Conservation (phyloP, 1,140 invertebrate genomes). For the Drosophila azteca region DNA sequence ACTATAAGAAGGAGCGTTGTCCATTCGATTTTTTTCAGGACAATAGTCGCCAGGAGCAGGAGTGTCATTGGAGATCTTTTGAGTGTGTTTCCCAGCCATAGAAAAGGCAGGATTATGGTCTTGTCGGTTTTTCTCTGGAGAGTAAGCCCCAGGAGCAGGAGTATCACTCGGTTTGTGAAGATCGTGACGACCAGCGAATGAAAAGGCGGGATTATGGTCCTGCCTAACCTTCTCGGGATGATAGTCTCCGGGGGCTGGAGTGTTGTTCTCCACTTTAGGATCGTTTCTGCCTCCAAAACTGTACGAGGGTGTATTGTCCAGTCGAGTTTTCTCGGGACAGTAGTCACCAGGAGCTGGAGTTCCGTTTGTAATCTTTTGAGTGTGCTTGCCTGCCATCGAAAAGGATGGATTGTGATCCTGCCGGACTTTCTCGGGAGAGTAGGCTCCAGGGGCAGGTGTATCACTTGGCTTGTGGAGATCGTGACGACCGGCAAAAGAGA, state of each 20-base stretch:
- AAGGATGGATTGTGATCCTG: conserved; percentile 86
- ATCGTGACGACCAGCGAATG: conserved; percentile 84
- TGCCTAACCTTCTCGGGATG: conserved; percentile 86
- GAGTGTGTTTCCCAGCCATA: conserved; percentile 85
- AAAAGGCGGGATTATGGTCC: conserved; percentile 84
- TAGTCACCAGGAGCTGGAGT: conserved; percentile 87
- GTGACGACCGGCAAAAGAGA: conserved; percentile 85
- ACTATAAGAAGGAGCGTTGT: conserved; percentile 85
- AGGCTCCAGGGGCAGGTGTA: conserved; percentile 87
- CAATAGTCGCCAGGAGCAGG: conserved; percentile 88
- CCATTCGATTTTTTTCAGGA: conserved; percentile 85
- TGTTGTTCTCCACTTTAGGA: conserved; percentile 84
- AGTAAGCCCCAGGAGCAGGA: conserved; percentile 86
- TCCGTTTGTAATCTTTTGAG: conserved; percentile 76
- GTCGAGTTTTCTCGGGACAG: conserved; percentile 74
- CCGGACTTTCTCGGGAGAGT: conserved; percentile 87
- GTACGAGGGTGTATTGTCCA: conserved; percentile 84
- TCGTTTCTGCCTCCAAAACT: conserved; percentile 84
- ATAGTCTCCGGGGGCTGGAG: conserved; percentile 85
- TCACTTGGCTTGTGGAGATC: conserved; percentile 81
- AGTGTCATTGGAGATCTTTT: conserved; percentile 76
- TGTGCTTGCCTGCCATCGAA: conserved; percentile 86
- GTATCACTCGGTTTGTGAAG: conserved; percentile 12
- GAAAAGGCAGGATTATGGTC: conserved; percentile 86
- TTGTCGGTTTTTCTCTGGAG: conserved; percentile 87